phyloP scores from a whole-genome alignment of 2,797 vertebrate species.

The Gambelia wislizenii region DNA sequence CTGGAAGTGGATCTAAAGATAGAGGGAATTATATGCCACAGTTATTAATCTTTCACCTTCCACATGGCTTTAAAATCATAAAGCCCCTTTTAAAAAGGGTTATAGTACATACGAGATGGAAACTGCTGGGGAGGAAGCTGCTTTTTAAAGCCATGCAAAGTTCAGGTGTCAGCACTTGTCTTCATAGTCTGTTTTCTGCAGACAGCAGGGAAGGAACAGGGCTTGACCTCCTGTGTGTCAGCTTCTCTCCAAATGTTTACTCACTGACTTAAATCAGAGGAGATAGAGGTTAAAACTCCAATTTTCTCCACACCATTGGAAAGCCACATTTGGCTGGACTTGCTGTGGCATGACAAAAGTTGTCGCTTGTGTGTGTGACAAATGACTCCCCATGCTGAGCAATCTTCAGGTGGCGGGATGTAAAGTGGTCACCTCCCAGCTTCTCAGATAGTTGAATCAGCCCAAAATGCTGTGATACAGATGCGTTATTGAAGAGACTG shows the following conservation, averaged over 20 bases:
- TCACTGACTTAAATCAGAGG: not conserved
- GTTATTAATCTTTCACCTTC: constrained; percentile 71
- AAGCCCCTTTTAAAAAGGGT: constrained; percentile 57
- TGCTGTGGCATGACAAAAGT: constrained; percentile 1
- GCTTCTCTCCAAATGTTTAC: constrained; percentile 25
- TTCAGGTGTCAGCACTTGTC: constrained; percentile 31
- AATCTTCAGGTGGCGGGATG: not conserved
- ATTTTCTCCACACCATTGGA: constrained; percentile 11
- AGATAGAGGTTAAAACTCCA: constrained; percentile 6
- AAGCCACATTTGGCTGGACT: constrained; percentile 8
- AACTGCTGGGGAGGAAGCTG: not conserved
- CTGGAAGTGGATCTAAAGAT: constrained; percentile 56
- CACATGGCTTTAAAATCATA: constrained; percentile 64
- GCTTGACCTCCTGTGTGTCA: not conserved
- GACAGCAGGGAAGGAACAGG: accelerated
- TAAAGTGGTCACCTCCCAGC: constrained; percentile 9
- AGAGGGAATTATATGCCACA: constrained; percentile 40
- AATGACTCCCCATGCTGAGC: not conserved
- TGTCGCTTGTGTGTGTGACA: not conserved
- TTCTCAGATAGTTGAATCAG: constrained; percentile 11
- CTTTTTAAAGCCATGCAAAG: not conserved
- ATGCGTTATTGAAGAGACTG: constrained; percentile 1
- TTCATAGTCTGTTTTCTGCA: constrained; percentile 25
- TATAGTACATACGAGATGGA: not conserved
- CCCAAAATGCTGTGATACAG: not conserved